Conservation (phyloP, 2,797 vertebrate species). For the Salmo trutta region DNA sequence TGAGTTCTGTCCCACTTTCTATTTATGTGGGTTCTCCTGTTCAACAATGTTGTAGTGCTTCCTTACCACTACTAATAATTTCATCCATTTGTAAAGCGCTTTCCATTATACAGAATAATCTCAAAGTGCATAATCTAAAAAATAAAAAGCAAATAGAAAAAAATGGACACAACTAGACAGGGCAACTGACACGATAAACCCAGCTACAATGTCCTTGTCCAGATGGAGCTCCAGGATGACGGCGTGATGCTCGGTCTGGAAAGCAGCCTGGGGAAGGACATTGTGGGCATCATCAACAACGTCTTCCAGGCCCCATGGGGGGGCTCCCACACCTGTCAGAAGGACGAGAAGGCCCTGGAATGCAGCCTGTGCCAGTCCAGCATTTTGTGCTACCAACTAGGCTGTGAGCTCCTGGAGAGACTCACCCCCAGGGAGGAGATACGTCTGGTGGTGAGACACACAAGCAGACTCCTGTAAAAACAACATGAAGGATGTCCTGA, state of each 20-base stretch:
- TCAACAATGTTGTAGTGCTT: neutral
- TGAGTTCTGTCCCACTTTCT: neutral
- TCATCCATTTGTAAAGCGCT: no score
- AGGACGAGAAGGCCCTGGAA: conserved; percentile 92
- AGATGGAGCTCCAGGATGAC: conserved; percentile 99
- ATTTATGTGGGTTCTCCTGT: conserved; percentile 12
- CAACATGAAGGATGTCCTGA: neutral
- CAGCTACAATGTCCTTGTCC: conserved; percentile 25
- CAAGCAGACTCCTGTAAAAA: neutral
- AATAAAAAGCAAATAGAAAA: no score
- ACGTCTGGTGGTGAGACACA: conserved; percentile 88
- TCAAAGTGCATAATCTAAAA: no score
- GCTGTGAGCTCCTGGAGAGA: conserved; percentile 93
- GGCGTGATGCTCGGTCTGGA: conserved; percentile 94
- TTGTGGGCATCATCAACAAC: conserved; percentile 97
- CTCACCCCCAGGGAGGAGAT: conserved; percentile 95
- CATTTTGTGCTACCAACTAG: conserved; percentile 97
- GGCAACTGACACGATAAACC: no score
- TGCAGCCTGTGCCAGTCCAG: conserved; percentile 97
- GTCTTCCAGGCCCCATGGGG: conserved; percentile 99
- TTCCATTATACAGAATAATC: no score
- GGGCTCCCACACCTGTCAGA: conserved; percentile 96
- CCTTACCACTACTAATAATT: no score
- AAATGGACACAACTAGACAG: no score
- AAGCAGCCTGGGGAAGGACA: conserved; percentile 92